phyloP scores from a whole-genome alignment of 2,888 invertebrate species.

The Halictus ligatus region DNA sequence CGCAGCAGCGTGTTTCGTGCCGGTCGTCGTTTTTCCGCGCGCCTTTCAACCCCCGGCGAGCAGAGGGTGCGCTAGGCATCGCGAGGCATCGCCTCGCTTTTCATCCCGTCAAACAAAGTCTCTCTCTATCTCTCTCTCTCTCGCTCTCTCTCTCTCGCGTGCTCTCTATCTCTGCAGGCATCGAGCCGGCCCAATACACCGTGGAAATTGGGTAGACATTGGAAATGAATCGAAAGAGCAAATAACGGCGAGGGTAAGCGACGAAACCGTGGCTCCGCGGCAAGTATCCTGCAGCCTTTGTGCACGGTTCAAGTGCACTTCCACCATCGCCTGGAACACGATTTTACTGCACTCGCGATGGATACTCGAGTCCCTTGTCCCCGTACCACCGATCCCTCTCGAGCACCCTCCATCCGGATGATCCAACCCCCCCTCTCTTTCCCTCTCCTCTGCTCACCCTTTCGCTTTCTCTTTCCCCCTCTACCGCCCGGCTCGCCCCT shows the following conservation, averaged over 20 bases:
- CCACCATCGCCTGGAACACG: constrained; percentile 60
- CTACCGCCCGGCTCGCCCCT: neutral
- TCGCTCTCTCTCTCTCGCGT: neutral
- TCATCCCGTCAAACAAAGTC: constrained; percentile 70
- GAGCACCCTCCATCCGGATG: constrained; percentile 63
- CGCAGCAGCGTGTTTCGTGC: neutral
- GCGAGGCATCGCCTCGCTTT: constrained; percentile 56
- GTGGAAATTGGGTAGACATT: constrained; percentile 79
- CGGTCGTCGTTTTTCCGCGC: constrained; percentile 1
- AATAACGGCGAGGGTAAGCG: constrained; percentile 67
- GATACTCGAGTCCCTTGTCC: constrained; percentile 49
- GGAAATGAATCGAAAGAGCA: constrained; percentile 79
- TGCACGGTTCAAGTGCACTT: constrained; percentile 65
- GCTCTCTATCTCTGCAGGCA: constrained; percentile 6
- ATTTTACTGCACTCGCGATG: constrained; percentile 66
- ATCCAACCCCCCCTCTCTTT: constrained; percentile 35
- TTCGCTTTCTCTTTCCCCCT: neutral
- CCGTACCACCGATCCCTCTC: constrained; percentile 43
- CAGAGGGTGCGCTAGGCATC: neutral
- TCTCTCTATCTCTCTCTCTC: neutral
- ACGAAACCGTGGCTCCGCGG: neutral
- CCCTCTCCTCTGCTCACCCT: neutral
- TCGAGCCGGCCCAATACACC: constrained; percentile 67
- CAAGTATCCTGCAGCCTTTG: constrained; percentile 48
- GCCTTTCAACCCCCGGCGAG: constrained; percentile 21